Percentiles rank a stretch among this genome's conserved stretches.
Evolutionary conservation across 1,140 invertebrate species (phyloP).

Genomic region (Penaeus vannamei): DNA sequence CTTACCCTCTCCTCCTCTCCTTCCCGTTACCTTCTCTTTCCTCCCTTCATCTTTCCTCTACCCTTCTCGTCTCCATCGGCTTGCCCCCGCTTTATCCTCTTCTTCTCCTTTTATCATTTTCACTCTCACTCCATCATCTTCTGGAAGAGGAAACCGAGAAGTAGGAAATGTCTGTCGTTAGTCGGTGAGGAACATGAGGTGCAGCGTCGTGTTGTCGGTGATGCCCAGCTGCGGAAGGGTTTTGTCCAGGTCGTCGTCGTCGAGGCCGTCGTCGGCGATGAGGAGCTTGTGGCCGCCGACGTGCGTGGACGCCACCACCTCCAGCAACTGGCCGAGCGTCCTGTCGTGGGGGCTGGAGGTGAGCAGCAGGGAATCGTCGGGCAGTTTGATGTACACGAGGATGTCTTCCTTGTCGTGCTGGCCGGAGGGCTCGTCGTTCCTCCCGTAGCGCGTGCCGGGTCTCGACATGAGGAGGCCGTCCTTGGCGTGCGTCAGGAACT

Average conservation of each 20-base stretch:
- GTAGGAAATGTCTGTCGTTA: neutral
- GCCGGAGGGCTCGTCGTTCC: neutral
- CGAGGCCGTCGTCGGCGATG: slow-evolving; percentile 4
- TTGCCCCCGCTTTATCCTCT: no score
- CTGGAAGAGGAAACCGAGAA: neutral
- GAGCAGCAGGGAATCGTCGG: slow-evolving; percentile 43
- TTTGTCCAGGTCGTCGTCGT: slow-evolving; percentile 12
- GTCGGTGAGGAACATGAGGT: slow-evolving; percentile 26
- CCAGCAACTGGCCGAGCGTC: slow-evolving; percentile 38
- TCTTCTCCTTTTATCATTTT: neutral
- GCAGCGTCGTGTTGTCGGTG: slow-evolving; percentile 45
- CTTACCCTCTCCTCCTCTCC: no score
- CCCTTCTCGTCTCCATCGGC: no score
- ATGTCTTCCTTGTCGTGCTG: slow-evolving; percentile 34
- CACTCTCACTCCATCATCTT: neutral
- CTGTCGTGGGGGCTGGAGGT: slow-evolving; percentile 7
- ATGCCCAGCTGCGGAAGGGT: slow-evolving; percentile 39
- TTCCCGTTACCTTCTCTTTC: no score
- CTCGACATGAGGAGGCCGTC: slow-evolving; percentile 49
- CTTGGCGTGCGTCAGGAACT: slow-evolving; percentile 40
- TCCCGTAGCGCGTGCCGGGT: slow-evolving; percentile 35
- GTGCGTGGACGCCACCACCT: slow-evolving; percentile 5
- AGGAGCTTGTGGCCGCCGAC: slow-evolving; percentile 21
- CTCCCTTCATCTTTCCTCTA: no score
- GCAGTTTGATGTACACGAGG: slow-evolving; percentile 51